Conservation (phyloP, 2,888 invertebrate species). For the Papilio gigon region DNA sequence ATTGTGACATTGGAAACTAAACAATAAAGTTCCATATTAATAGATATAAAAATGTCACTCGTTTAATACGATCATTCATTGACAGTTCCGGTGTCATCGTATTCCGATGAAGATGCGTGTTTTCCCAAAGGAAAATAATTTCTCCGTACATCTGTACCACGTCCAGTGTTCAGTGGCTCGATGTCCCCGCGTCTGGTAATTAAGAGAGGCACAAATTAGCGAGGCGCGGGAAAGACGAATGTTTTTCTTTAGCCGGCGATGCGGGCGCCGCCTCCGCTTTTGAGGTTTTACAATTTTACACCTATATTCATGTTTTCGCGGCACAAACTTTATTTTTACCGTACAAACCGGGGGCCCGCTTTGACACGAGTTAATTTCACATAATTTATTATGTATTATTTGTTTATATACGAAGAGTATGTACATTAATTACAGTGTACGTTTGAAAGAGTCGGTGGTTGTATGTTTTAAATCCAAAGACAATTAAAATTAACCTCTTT, state of each 20-base stretch:
- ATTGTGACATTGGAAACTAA: no score
- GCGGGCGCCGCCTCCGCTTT: slow-evolving; percentile 37
- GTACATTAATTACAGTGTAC: no score
- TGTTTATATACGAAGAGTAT: background rate
- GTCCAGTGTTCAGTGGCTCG: slow-evolving; percentile 49
- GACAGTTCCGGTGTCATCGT: no score
- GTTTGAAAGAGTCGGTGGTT: background rate
- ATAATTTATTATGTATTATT: slow-evolving; percentile 16
- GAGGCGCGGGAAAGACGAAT: slow-evolving; percentile 55
- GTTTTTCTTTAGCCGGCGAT: slow-evolving; percentile 63
- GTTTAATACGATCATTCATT: no score
- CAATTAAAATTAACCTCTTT: background rate
- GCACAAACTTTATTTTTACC: slow-evolving; percentile 39
- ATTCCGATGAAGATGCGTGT: no score
- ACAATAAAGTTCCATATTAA: no score
- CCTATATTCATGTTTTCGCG: slow-evolving; percentile 32
- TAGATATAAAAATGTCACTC: no score
- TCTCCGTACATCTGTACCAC: no score
- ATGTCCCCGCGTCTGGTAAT: slow-evolving; percentile 62
- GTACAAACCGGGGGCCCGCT: slow-evolving; percentile 8
- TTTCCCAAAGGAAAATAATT: no score
- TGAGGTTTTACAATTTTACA: slow-evolving; percentile 45
- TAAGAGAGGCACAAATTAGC: slow-evolving; percentile 71
- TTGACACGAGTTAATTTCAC: slow-evolving; percentile 16
- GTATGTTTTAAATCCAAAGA: background rate